Base-by-base conservation (phyloP, 2,888 invertebrate species). In the Spatulosminthurus flaviceps region DNA sequence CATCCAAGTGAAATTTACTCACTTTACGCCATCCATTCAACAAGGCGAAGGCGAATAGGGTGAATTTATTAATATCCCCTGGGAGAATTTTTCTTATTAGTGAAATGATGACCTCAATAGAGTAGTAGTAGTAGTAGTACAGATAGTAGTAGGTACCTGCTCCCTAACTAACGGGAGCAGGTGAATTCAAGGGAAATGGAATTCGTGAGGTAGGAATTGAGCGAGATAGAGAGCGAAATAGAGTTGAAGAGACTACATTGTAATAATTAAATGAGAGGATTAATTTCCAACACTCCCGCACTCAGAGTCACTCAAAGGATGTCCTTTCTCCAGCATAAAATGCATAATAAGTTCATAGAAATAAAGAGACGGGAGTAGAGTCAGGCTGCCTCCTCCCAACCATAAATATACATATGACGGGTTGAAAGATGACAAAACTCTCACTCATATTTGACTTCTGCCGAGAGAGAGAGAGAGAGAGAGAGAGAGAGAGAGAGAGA, bases 211-310 rank as follows among this genome's bases (percentile, higher is more conserved):
- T 19, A n/a, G 51, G 51, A 51, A 51, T 11, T 13, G n/a, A 1
- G 51, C 5, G 1, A 51, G 51, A n/a, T 19, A 51, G 16, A 51
- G 16, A 51, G 51, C 51, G 5, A 19, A 13, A n/a, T 11, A 16
- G 51, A 51, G 16, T 9, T 7, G 41, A 41, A 9, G 41, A 9
- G 51, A 19, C 19, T 19, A 2, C 51, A 34, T 34, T 51, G 51
- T 51, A 51, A 51, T 51, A 51, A 51, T 51, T 51, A 51, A 51
- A 51, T 51, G 51, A 51, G n/a, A 51, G 51, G 5, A 51, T 51
- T 51, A 51, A n/a, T n/a, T 51, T 5, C n/a, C 9, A 51, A 51
- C n/a, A 51, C 16, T 51, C 51, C 51, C 16, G 51, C 7, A 51
- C 51, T 51, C 16, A 9, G 5, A 51, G 34, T 34, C 34, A 34